Percentiles rank a stretch among this genome's conserved stretches.
These are phyloP conservation scores for Notodonta dromedarius DNA, from an alignment of 2,888 invertebrate genomes.

Conservation along the genomic window DNA sequence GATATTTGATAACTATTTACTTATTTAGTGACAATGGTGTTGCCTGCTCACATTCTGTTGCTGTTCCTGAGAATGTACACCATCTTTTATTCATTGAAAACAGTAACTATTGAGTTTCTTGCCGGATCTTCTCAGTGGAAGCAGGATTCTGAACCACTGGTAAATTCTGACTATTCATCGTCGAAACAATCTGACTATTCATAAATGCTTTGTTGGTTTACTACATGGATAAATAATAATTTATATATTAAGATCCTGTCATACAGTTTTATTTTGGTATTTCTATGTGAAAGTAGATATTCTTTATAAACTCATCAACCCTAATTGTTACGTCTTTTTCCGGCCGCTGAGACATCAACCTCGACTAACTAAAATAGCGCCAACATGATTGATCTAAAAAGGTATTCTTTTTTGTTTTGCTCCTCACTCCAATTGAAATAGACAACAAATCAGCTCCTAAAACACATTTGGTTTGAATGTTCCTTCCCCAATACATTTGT, in stretches of 20 bases:
- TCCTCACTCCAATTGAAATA: constrained; percentile 36
- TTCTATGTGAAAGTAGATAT: not conserved
- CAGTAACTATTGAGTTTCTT: too few relatives aligned
- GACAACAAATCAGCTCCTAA: constrained; percentile 60
- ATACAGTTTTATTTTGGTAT: not conserved
- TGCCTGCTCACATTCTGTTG: too few relatives aligned
- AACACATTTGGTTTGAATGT: constrained; percentile 70
- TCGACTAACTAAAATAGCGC: constrained; percentile 16
- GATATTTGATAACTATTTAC: too few relatives aligned
- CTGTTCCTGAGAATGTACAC: too few relatives aligned
- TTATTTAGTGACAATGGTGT: too few relatives aligned
- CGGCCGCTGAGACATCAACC: not conserved
- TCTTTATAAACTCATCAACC: constrained; percentile 5
- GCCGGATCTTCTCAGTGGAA: too few relatives aligned
- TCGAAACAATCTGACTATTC: too few relatives aligned
- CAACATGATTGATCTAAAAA: constrained; percentile 18
- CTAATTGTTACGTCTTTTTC: constrained; percentile 6
- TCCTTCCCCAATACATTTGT: constrained; percentile 74
- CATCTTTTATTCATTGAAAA: too few relatives aligned
- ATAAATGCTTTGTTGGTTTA: too few relatives aligned
- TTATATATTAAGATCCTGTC: not conserved
- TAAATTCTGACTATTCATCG: too few relatives aligned
- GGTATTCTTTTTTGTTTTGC: constrained; percentile 18
- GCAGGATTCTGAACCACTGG: too few relatives aligned
- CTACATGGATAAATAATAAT: too few relatives aligned